These are phyloP conservation scores for Mesodorylaimus sp. DNA, from an alignment of 2,888 invertebrate genomes.

Conservation along the genomic window DNA sequence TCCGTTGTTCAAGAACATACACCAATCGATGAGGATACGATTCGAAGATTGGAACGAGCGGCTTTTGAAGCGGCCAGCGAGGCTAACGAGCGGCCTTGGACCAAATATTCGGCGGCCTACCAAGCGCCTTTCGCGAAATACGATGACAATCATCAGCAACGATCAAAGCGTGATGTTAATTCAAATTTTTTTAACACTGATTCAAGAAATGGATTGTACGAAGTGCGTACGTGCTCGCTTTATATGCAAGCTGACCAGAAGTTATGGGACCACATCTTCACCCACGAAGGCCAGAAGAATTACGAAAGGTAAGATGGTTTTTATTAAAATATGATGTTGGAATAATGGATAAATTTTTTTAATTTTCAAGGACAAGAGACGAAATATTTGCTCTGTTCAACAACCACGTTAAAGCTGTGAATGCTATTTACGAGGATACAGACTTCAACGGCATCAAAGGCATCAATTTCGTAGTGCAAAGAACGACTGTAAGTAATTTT, in stretches of 20 bases:
- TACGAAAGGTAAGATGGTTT: conserved; percentile 22
- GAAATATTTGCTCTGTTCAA: conserved; percentile 92
- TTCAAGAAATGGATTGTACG: conserved; percentile 13
- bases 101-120: no score
- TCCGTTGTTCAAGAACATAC: no score
- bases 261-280: conserved; percentile 81
- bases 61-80: no score
- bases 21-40: no score
- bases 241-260: conserved; percentile 96
- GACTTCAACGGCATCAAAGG: conserved; percentile 87
- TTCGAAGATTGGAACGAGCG: no score
- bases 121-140: no score
- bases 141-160: no score
- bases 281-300: conserved; percentile 33
- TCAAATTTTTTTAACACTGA: no score
- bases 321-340: background rate
- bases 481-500: conserved; percentile 45
- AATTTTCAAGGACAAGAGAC: conserved; percentile 5
- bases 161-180: no score
- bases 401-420: conserved; percentile 93
- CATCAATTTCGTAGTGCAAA: conserved; percentile 86
- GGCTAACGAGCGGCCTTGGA: no score
- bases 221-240: conserved; percentile 70
- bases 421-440: conserved; percentile 84
- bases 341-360: conserved; percentile 25